Evolutionary conservation across 2,888 invertebrate genomes (phyloP), one percentile per base, ranked within the genome.

Genomic region (Tinea semifulvella): DNA sequence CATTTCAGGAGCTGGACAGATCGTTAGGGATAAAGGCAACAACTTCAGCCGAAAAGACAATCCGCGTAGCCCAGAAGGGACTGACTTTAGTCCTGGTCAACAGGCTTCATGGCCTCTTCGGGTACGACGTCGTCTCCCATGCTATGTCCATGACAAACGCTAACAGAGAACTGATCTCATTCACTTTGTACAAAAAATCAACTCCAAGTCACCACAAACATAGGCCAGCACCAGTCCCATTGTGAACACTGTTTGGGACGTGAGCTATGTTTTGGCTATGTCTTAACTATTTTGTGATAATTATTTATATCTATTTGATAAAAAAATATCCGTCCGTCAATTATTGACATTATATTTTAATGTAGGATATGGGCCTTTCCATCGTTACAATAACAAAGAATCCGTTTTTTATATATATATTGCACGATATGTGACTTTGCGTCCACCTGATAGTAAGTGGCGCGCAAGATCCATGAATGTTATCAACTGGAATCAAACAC

Each of bases 131-230:
- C 8, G 64, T 77, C 1, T 80, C 80, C 0, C 81, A 82, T 55
- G 65, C 81, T 2, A 81, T 82, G 81, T 71, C 79, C 1, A 79
- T 82, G 73, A 79, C 80, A 14, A 79, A 77, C 51, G 69, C 76
- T 10, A 82, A 82, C 55, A 61, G 80, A 2, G 81, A 82, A 55
- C 63, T 80, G 26, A 59, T 80, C 39, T 79, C 81, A 13, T 82
- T 80, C 61, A 73, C 76, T 8, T 63, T 82, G 71, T 81, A 80
- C 53, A 80, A 80, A 63, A 40, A 13, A n/a, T 20, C 19, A 3
- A 17, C 4, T n/a, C 25, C 28, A n/a, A 6, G n/a, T n/a, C 14
- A 16, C n/a, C 36, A 36, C 16, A 28, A 28, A 28, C n/a, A n/a
- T n/a, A n/a, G n/a, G n/a, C 28, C 5, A 7, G 7, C 4, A n/a